phyloP scores from a whole-genome alignment of 1,140 invertebrate species.

The Pseudomyrmex cubaensis region DNA sequence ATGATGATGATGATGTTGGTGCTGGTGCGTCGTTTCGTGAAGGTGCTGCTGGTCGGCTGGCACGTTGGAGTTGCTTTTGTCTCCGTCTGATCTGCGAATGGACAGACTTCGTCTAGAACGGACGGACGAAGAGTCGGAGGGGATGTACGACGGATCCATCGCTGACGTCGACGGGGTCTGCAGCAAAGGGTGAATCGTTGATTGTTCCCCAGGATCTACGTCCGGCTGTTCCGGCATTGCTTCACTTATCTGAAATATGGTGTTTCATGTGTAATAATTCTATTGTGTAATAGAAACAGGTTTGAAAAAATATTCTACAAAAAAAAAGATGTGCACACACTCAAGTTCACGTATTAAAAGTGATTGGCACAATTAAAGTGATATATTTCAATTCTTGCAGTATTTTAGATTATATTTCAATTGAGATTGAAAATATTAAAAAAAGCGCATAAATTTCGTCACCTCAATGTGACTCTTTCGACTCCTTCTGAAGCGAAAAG shows the following conservation, averaged over 20 bases:
- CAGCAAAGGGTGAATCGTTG: conserved; percentile 53
- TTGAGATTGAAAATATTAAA: background rate
- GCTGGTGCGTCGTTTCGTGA: conserved; percentile 54
- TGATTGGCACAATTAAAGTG: too few species aligned
- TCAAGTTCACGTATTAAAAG: too few species aligned
- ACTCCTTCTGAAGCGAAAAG: conserved; percentile 94
- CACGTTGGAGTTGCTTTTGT: conserved; percentile 55
- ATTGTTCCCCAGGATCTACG: background rate
- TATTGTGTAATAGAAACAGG: background rate
- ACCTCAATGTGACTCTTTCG: conserved; percentile 86
- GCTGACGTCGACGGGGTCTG: conserved; percentile 77
- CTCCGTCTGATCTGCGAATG: conserved; percentile 70
- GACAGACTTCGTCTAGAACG: conserved; percentile 71
- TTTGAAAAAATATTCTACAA: too few species aligned
- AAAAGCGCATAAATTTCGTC: conserved; percentile 45
- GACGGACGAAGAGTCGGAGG: conserved; percentile 76
- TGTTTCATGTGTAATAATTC: background rate
- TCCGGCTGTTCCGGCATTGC: conserved; percentile 46
- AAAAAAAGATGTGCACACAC: too few species aligned
- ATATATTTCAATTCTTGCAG: too few species aligned
- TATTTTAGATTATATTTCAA: background rate
- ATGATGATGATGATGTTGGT: conserved; percentile 69
- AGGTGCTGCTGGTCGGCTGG: conserved; percentile 67
- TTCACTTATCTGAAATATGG: conserved; percentile 47
- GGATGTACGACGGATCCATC: conserved; percentile 72